phyloP scores from a whole-genome alignment of 2,113 vertebrate species.

The Hippoglossus stenolepis region DNA sequence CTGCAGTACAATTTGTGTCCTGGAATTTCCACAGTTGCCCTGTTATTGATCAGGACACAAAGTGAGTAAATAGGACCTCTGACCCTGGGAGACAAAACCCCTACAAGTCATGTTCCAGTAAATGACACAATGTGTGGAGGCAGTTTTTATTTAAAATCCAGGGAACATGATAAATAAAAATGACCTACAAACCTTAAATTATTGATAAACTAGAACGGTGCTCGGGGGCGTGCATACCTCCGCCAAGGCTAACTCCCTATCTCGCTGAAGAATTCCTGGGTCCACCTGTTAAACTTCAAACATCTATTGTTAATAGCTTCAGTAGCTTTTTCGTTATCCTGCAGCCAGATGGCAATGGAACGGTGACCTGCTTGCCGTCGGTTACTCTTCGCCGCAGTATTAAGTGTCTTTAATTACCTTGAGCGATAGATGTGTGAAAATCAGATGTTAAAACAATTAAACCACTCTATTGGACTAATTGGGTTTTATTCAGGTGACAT shows the following conservation, averaged over 20 bases:
- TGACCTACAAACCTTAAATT: not conserved
- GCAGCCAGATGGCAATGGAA: too few species aligned
- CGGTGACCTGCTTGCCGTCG: too few species aligned
- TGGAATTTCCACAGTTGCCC: constrained; percentile 49
- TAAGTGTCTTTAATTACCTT: too few species aligned
- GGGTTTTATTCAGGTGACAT: not conserved
- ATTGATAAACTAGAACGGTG: not conserved
- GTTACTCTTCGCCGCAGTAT: too few species aligned
- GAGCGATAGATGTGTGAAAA: too few species aligned
- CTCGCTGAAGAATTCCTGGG: not conserved
- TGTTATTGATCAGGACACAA: constrained; percentile 31
- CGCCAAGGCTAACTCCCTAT: not conserved
- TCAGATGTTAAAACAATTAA: too few species aligned
- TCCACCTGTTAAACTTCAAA: too few species aligned
- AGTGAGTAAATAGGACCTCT: constrained; percentile 24
- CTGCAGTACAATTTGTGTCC: not conserved
- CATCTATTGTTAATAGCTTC: too few species aligned
- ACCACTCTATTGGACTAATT: too few species aligned
- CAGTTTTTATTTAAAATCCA: not conserved
- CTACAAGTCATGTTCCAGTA: not conserved
- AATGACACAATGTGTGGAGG: not conserved
- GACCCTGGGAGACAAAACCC: not conserved
- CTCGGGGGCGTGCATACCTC: too few species aligned
- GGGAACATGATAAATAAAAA: not conserved
- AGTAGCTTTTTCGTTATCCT: too few species aligned